Evolutionary conservation across 2,888 invertebrate genomes (phyloP), one percentile per base, ranked within the genome.

Genomic region (Ophion obscuratus): DNA sequence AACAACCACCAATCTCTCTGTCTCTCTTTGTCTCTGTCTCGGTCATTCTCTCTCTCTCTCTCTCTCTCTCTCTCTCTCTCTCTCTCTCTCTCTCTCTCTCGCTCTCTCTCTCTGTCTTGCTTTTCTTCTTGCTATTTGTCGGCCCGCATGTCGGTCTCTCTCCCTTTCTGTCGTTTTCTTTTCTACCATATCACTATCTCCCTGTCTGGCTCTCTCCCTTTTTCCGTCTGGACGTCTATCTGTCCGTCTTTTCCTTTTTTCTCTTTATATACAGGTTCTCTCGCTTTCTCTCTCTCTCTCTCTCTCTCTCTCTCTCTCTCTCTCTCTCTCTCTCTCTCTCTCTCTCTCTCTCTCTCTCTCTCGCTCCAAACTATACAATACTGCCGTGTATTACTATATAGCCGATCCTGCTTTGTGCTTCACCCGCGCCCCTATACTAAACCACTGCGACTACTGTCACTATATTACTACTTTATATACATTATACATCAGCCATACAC

Each of bases 381-480:
- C 66, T 66, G 53, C 67, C 9, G 66, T 62, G n/a, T 36, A 27
- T 27, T n/a, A 24, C 10, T 68, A 70, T 76, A 76, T 73, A 83
- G 73, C 62, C 77, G 57, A 83, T 83, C 73, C 80, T 68, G 76
- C 73, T 64, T 68, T 80, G 80, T 68, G 76, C 59, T 77, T 73
- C 80, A 81, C 66, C 57, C 67, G 11, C 74, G 14, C 78, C 36
- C 74, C 62, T 53, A 83, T 57, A 68, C 61, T 75, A 82, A 79
- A 24, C 40, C 40, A 31, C 36, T 31, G 53, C 27, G 17, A 53
- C 73, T 70, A 64, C 66, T 40, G 64, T 44, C 36, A 57, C 80
- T 73, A 74, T 40, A 57, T 31, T 53, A 64, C 67, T 68, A 68
- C 24, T 67, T 20, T 31, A 47, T 20, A 47, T 47, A 47, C 47